A percentile compares a stretch with the other conserved stretches of the same genome.
Evolutionary conservation across 2,888 invertebrate species (phyloP).

Genomic region (Tuta absoluta): DNA sequence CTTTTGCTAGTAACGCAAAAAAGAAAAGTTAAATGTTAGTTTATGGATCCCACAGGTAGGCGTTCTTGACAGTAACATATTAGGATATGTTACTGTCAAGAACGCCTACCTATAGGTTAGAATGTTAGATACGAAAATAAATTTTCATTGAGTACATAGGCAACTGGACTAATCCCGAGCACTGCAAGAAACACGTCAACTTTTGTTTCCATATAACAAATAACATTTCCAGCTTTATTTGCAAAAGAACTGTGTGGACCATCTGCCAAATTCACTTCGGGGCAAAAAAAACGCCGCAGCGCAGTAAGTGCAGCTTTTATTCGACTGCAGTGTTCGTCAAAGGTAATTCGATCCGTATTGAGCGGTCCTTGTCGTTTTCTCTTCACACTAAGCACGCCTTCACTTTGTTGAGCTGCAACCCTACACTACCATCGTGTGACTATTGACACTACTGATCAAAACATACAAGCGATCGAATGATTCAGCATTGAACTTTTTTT

Average conservation of each 20-base stretch:
- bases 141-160: no score
- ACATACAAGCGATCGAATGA: slow-evolving; percentile 58
- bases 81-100: no score
- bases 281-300: slow-evolving; percentile 15
- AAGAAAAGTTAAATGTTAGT: no score
- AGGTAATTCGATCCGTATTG: slow-evolving; percentile 73
- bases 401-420: slow-evolving; percentile 73
- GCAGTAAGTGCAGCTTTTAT: slow-evolving; percentile 50
- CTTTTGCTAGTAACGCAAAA: no score
- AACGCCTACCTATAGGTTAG: not conserved
- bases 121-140: not conserved
- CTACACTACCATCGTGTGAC: slow-evolving; percentile 68
- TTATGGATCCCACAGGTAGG: no score
- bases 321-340: slow-evolving; percentile 72
- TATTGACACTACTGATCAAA: slow-evolving; percentile 79
- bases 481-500: slow-evolving; percentile 11
- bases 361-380: slow-evolving; percentile 73
- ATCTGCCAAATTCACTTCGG: slow-evolving; percentile 21
- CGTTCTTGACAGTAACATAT: no score
- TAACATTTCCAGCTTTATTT: slow-evolving; percentile 5
- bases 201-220: slow-evolving; percentile 2
- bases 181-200: slow-evolving; percentile 3
- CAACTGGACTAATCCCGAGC: not conserved
- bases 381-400: slow-evolving; percentile 77
- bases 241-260: slow-evolving; percentile 1